These are phyloP conservation scores for Tachina grossa DNA, from an alignment of 2,888 invertebrate genomes.

Conservation along the genomic window DNA sequence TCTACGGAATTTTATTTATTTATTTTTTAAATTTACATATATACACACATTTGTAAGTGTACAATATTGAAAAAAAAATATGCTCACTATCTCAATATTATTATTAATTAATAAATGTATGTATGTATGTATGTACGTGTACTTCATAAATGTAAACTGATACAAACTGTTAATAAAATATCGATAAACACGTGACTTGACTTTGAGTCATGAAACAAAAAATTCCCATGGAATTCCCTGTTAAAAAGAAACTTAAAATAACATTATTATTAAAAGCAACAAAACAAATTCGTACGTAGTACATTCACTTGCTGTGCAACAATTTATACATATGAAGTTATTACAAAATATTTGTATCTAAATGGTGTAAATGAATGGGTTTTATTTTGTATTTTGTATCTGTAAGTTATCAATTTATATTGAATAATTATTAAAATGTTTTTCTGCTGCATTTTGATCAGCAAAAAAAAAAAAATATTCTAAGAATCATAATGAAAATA, in stretches of 20 bases:
- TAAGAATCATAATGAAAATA: slow-evolving; percentile 25
- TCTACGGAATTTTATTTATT: no score
- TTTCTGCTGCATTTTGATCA: not conserved
- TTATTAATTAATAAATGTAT: not conserved
- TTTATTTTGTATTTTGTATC: not conserved
- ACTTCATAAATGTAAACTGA: not conserved
- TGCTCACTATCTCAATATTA: no score
- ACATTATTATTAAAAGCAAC: not conserved
- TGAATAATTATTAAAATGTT: slow-evolving; percentile 10
- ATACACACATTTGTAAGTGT: no score
- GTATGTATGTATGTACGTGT: not conserved
- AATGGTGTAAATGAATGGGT: slow-evolving; percentile 1
- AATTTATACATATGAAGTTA: not conserved
- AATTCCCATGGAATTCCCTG: slow-evolving; percentile 42
- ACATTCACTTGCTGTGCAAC: not conserved
- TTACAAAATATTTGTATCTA: not conserved
- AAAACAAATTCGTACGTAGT: not conserved
- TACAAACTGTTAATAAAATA: not conserved
- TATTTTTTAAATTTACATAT: no score
- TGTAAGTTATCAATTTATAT: slow-evolving; percentile 2
- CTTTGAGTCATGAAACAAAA: slow-evolving; percentile 40
- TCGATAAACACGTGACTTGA: slow-evolving; percentile 12
- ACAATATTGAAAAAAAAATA: no score
- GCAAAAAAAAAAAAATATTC: not conserved
- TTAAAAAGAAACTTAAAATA: not conserved